phyloP scores from a whole-genome alignment of 2,888 invertebrate genomes.

The Eutolmus rufibarbis region DNA sequence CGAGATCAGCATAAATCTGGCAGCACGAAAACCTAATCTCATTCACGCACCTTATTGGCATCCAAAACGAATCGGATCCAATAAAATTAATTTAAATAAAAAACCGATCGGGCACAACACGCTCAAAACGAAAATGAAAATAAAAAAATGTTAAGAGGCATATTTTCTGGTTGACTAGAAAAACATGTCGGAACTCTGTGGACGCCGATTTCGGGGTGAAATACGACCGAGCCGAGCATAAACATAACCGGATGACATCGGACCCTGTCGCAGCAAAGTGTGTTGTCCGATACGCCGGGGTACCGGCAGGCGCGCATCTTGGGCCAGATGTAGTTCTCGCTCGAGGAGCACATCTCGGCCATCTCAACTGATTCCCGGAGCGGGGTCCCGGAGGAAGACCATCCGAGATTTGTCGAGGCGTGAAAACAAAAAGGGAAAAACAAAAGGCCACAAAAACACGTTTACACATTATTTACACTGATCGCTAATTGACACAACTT shows the following conservation, averaged over 20 bases:
- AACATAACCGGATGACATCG: constrained; percentile 40
- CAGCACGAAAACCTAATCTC: constrained; percentile 28
- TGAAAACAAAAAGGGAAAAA: constrained; percentile 38
- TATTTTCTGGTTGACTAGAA: constrained; percentile 38
- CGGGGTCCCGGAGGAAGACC: neutral
- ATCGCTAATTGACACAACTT: constrained; percentile 39
- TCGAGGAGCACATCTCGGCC: neutral
- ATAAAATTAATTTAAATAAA: constrained; percentile 41
- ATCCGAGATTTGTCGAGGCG: constrained; percentile 35
- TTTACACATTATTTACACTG: constrained; percentile 37
- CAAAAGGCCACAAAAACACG: constrained; percentile 12
- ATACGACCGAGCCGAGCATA: constrained; percentile 22
- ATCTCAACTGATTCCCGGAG: neutral
- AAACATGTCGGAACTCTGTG: constrained; percentile 26
- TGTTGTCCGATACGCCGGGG: neutral
- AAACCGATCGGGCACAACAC: constrained; percentile 20
- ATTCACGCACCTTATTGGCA: constrained; percentile 39
- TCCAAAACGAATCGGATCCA: constrained; percentile 32
- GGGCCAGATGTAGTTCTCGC: constrained; percentile 18
- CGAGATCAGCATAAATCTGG: constrained; percentile 37
- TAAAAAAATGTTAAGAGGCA: neutral
- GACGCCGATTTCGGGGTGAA: constrained; percentile 30
- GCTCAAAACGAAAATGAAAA: neutral
- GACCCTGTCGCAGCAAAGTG: neutral
- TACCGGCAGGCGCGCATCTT: constrained; percentile 5